Evolutionary conservation across 2,113 vertebrate genomes (phyloP), one percentile per base, ranked within the genome.

Genomic region (Myiopsitta monachus): DNA sequence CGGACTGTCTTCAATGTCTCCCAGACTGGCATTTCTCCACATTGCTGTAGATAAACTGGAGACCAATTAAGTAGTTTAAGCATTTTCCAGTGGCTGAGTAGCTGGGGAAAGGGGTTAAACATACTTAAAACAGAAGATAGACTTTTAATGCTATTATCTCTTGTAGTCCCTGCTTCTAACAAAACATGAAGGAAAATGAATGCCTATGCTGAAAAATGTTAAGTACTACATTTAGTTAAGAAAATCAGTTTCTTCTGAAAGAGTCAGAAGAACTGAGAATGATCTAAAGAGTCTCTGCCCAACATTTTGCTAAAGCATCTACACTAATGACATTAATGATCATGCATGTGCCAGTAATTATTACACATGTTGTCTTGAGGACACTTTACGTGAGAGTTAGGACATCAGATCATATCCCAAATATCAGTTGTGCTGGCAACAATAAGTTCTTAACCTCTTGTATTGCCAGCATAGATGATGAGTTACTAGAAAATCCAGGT

Each of bases 401-500:
- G 18, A 43, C 69, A 94, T 73, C 52, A 88, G 36, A 86, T 46
- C 76, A 6, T 27, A 54, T 23, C 77, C 78, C 59, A 72, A 94
- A 23, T 30, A 31, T 31, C 78, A 94, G 49, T 27, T 4, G 2
- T 87, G 52, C 67, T 83, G 61, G 74, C 47, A 96, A 79, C 66
- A 79, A 49, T 3, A 31, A 76, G 36, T 54, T 77, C 76, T 81
- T 80, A 67, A 63, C 62, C 46, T 91, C 44, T 15, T 17, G 36
- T 66, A 95, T 85, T 94, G 70, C 91, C 92, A 82, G 66, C 41
- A 38, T 30, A 80, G 59, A 54, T 83, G 78, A 95, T 69, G 79
- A 84, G 73, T 92, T 87, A 94, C 81, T 49, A 78, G 57, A 93
- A 95, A 94, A 90, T 69, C 64, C 76, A 96, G 83, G 84, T 94